Evolutionary conservation across 2,113 vertebrate genomes (phyloP).

Genomic region (Myotis lucifugus): DNA sequence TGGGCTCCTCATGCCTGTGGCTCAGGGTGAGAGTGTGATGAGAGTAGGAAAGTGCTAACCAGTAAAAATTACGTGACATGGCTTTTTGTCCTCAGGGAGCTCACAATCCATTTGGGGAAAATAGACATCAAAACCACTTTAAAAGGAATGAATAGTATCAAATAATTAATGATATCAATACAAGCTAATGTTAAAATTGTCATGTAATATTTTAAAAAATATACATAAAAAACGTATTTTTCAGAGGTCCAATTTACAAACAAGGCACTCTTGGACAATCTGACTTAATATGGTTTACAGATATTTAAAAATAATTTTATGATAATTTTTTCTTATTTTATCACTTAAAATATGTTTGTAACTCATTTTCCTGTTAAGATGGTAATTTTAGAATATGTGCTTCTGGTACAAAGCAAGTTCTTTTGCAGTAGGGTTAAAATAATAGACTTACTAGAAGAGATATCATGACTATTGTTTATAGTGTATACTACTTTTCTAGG

Average conservation of each 20-base stretch:
- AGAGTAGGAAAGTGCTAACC: not conserved
- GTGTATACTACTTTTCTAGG: not conserved
- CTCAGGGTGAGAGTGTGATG: not conserved
- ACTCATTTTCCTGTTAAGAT: not conserved
- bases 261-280: not conserved
- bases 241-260: not conserved
- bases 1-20: not conserved
- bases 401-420: not conserved
- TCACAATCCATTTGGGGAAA: not conserved
- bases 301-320: not conserved
- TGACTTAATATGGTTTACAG: not conserved
- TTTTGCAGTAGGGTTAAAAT: not conserved
- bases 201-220: not conserved
- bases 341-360: not conserved
- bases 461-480: not conserved
- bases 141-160: not conserved
- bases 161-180: not conserved
- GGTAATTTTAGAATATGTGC: slow-evolving; percentile 26
- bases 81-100: not conserved
- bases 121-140: not conserved
- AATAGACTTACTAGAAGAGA: not conserved
- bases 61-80: not conserved
- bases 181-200: slow-evolving; percentile 8
- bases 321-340: not conserved
- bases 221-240: not conserved